Evolutionary conservation across 2,113 vertebrate species (phyloP).

Genomic region (Narcine bancroftii): DNA sequence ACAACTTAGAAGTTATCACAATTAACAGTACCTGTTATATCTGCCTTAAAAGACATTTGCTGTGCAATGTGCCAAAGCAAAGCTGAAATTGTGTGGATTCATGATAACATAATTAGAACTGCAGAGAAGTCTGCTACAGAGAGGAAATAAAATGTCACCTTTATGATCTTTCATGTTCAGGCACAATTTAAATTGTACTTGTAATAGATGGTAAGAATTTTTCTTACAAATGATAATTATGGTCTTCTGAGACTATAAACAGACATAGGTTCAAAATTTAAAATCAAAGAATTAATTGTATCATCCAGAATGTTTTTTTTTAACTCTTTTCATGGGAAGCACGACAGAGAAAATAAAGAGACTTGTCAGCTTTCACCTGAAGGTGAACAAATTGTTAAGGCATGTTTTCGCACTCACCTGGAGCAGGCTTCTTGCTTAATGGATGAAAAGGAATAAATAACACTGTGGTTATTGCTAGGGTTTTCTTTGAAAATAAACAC

Average conservation of each 20-base stretch:
- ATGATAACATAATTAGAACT: neutral
- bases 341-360: constrained; percentile 45
- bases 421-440: constrained; percentile 42
- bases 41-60: neutral
- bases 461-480: constrained; percentile 41
- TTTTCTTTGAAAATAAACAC: constrained; percentile 46
- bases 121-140: neutral
- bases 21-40: neutral
- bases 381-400: constrained; percentile 46
- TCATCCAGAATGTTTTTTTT: constrained; percentile 46
- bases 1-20: neutral
- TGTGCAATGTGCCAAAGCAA: neutral
- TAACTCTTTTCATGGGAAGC: constrained; percentile 42
- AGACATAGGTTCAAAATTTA: constrained; percentile 43
- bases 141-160: neutral
- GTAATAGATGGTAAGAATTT: neutral
- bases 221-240: constrained; percentile 52
- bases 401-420: constrained; percentile 45
- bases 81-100: constrained; percentile 8
- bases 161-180: neutral
- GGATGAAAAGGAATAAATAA: constrained; percentile 36
- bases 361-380: constrained; percentile 41
- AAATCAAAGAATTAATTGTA: constrained; percentile 43
- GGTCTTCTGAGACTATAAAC: constrained; percentile 38
- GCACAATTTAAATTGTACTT: neutral